These are phyloP conservation scores for Psococerastis gibbosa DNA, from an alignment of 2,888 invertebrate species.

Conservation along the genomic window DNA sequence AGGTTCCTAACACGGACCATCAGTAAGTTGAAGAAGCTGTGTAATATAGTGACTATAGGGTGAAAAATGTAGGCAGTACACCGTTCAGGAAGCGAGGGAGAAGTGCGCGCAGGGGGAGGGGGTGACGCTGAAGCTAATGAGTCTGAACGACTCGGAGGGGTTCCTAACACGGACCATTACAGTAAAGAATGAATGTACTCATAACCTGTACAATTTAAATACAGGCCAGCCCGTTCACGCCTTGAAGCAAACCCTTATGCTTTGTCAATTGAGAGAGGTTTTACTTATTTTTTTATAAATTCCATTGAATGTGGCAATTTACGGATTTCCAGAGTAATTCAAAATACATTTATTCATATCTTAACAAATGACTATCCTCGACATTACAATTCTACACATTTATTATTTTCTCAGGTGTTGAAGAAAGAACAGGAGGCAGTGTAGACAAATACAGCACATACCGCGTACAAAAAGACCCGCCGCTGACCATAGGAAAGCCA, in stretches of 20 bases:
- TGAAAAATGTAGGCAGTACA: constrained; percentile 12
- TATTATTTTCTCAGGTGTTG: too few relatives aligned
- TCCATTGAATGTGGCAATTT: too few relatives aligned
- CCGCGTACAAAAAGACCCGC: constrained; percentile 4
- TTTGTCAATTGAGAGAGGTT: too few relatives aligned
- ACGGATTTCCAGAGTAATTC: too few relatives aligned
- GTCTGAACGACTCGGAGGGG: constrained; percentile 47
- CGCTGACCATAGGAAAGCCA: not conserved
- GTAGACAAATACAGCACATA: not conserved
- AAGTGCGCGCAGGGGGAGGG: constrained; percentile 20
- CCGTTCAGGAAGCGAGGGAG: constrained; percentile 22
- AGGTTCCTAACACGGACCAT: constrained; percentile 55
- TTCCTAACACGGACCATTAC: constrained; percentile 53
- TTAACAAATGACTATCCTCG: not conserved
- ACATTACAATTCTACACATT: too few relatives aligned
- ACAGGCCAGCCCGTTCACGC: too few relatives aligned
- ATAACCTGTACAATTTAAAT: too few relatives aligned
- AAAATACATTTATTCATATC: constrained; percentile 20
- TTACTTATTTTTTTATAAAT: too few relatives aligned
- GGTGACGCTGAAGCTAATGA: constrained; percentile 35
- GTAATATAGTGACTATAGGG: too few relatives aligned
- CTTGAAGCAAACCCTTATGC: too few relatives aligned
- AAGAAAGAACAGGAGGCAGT: too few relatives aligned
- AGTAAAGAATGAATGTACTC: too few relatives aligned
- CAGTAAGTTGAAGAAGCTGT: constrained; percentile 32